Evolutionary conservation across 2,888 invertebrate species (phyloP), one percentile per base, ranked within the genome.

Genomic region (Bruchidius siliquastri): DNA sequence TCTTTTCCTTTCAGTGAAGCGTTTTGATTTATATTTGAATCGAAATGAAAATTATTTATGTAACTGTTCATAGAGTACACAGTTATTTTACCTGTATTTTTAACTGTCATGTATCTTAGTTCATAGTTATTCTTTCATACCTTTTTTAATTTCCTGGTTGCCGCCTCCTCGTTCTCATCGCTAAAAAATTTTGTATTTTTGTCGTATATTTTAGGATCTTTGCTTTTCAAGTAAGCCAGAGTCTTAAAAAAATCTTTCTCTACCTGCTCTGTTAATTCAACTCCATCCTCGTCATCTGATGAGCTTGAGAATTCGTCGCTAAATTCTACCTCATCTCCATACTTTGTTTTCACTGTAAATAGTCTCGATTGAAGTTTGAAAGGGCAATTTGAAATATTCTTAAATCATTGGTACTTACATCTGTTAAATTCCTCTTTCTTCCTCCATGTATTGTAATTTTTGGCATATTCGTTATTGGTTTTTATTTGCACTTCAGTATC

Each of bases 191-290:
- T 89, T 32, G 90, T 89, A 72, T 90, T 88, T 68, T 92, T 90
- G 83, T 97, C 92, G 86, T 98, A 98, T 77, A 98, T 97, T 79
- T 90, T 89, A 0, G 97, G 96, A 87, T 98, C 95, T 83, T 94
- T 95, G 70, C 91, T 94, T 85, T 97, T 98, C 70, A 99, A 86
- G 72, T 92, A 92, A 0, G 96, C 90, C 0, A 98, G 87, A 0
- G 97, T 94, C 86, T 94, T 94, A 69, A 96, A 91, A 86, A 99
- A 99, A 78, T 94, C 93, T 79, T 93, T 92, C 83, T 98, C 97
- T 70, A 92, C 87, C 78, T 92, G 90, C 80, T 92, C 90, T 0
- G 91, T 86, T 85, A 92, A 79, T 86, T 90, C 88, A 79, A 86
- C 85, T 72, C 88, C 89, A 78, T 90, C 91, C 80, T 90, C 90